Base-by-base conservation (phyloP, 2,888 invertebrate genomes). In the Ametastegia equiseti region DNA sequence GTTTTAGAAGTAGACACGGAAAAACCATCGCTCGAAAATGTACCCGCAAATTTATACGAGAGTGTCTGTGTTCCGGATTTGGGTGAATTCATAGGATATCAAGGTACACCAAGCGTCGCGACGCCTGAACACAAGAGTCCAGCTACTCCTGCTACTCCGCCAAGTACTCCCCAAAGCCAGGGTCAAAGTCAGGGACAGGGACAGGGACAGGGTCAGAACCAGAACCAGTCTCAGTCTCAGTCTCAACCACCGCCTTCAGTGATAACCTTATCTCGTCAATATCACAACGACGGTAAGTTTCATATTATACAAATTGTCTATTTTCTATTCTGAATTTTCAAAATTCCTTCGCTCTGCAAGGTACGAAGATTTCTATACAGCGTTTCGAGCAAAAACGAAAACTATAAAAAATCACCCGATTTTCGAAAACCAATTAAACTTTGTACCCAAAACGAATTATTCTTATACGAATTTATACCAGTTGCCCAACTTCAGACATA, bases 51-150 rank as follows among this genome's bases (percentile, higher is more conserved):
- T 91, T 94, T 96, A 93, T 97, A 96, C 94, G 97, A 97, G 91
- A 94, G 94, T 92, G 96, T 96, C 87, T 96, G 96, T 93, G 95
- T 96, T 85, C 96, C 96, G 85, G 96, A 97, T 91, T 92, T 95
- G 86, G 94, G 94, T 83, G 94, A 96, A 82, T 96, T 95, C 92
- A 94, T 96, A 91, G 94, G 94, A 83, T 91, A 91, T 84, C 91
- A 90, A 83, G 87, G 86, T 50, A 82, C 87, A 7, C 82, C 84
- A 6, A 60, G 60, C 78, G 88, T 85, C 65, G 86, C 87, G 42
- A 88, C 89, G 47, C 87, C 90, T 81, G 89, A 89, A 57, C 89
- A 88, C 86, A 90, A 88, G 94, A 93, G 86, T 92, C 93, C 90
- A 90, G 83, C 92, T 90, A 86, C 90, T 89, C 83, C 89, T 82